phyloP scores from a whole-genome alignment of 1,140 invertebrate genomes.

The Chlorops oryzae region DNA sequence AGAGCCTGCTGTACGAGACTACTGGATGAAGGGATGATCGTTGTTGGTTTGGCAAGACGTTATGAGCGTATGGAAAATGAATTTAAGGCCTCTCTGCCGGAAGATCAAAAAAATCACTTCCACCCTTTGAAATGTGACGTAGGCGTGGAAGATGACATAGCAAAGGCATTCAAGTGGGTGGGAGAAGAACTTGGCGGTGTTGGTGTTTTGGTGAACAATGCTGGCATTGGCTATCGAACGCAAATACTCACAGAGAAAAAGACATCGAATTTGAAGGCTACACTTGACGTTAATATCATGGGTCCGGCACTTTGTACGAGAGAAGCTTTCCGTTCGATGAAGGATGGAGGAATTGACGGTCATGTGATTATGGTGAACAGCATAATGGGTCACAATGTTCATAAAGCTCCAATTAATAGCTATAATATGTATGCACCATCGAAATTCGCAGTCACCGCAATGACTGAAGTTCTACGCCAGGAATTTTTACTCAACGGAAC shows the following conservation, averaged over 20 bases:
- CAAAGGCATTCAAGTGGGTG: slow-evolving; percentile 59
- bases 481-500: slow-evolving; percentile 57
- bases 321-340: slow-evolving; percentile 61
- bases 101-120: slow-evolving; percentile 38
- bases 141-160: slow-evolving; percentile 58
- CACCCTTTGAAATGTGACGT: slow-evolving; percentile 59
- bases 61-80: slow-evolving; percentile 37
- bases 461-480: slow-evolving; percentile 57
- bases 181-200: slow-evolving; percentile 57
- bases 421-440: slow-evolving; percentile 57
- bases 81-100: slow-evolving; percentile 26
- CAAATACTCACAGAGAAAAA: slow-evolving; percentile 53
- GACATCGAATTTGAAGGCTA: slow-evolving; percentile 47
- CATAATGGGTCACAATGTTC: slow-evolving; percentile 49
- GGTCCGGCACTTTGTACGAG: slow-evolving; percentile 58
- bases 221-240: slow-evolving; percentile 53
- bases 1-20: slow-evolving; percentile 45
- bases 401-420: slow-evolving; percentile 50
- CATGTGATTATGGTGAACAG: slow-evolving; percentile 66
- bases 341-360: slow-evolving; percentile 53
- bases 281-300: slow-evolving; percentile 62
- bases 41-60: slow-evolving; percentile 54
- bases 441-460: slow-evolving; percentile 64
- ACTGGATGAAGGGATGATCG: slow-evolving; percentile 51
- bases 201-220: slow-evolving; percentile 70